Evolutionary conservation across 2,797 vertebrate species (phyloP).

Genomic region (Xiphophorus birchmanni): DNA sequence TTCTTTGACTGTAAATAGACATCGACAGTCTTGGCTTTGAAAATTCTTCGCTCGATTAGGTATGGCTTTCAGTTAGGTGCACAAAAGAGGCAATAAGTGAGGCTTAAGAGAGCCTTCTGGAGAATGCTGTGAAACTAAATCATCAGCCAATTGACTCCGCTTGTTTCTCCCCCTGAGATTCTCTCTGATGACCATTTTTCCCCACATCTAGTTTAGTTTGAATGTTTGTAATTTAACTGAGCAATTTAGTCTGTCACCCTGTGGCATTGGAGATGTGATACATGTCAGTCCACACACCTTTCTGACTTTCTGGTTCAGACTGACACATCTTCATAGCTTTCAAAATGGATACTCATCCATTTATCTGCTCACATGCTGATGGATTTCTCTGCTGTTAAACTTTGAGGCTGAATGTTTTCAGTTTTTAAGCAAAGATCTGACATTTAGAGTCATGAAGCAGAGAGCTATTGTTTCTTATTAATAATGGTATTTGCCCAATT

Average conservation of each 20-base stretch:
- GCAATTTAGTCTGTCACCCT: slow-evolving; percentile 1
- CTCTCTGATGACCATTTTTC: slow-evolving; percentile 15
- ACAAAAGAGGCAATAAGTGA: slow-evolving; percentile 46
- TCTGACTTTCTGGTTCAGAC: neutral
- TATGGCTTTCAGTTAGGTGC: slow-evolving; percentile 62
- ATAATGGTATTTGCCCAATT: neutral
- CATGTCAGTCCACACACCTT: neutral
- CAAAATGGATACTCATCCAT: neutral
- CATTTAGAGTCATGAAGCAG: neutral
- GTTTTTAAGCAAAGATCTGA: neutral
- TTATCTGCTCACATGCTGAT: neutral
- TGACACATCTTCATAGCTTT: neutral
- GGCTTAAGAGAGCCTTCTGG: slow-evolving; percentile 52
- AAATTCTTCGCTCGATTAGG: slow-evolving; percentile 56
- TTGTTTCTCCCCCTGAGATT: neutral
- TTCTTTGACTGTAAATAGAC: slow-evolving; percentile 57
- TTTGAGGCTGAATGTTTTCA: neutral
- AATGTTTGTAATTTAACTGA: slow-evolving; percentile 13
- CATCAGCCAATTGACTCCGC: slow-evolving; percentile 65
- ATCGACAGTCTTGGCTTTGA: slow-evolving; percentile 59
- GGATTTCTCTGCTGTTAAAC: neutral
- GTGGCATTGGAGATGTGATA: neutral
- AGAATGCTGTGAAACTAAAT: slow-evolving; percentile 61
- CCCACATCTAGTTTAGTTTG: slow-evolving; percentile 34
- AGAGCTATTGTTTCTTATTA: neutral